phyloP scores from a whole-genome alignment of 2,888 invertebrate species.

The Ditula angustiorana region DNA sequence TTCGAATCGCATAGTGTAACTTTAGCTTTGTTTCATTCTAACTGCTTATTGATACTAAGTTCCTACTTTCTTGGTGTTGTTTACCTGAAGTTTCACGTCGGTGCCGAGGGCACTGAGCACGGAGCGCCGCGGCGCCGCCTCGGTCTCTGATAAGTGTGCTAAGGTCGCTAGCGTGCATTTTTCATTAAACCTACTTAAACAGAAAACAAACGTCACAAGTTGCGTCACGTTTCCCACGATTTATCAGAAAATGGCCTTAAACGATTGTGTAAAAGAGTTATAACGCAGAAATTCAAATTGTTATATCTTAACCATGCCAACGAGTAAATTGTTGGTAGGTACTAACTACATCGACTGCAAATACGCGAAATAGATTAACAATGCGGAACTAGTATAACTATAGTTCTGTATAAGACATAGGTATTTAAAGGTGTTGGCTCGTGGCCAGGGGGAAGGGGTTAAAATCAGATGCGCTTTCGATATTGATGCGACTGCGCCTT shows the following conservation, averaged over 20 bases:
- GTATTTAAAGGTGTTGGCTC: slow-evolving; percentile 42
- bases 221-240: slow-evolving; percentile 27
- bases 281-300: neutral
- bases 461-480: slow-evolving; percentile 53
- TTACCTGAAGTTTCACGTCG: slow-evolving; percentile 26
- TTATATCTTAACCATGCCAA: neutral
- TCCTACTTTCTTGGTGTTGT: slow-evolving; percentile 8
- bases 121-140: slow-evolving; percentile 46
- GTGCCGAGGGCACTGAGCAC: slow-evolving; percentile 41
- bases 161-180: slow-evolving; percentile 76
- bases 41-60: neutral
- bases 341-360: neutral
- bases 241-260: slow-evolving; percentile 1
- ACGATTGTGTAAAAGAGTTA: slow-evolving; percentile 5
- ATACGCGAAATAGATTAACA: neutral
- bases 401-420: slow-evolving; percentile 23
- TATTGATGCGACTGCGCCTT: slow-evolving; percentile 54
- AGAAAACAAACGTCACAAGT: slow-evolving; percentile 45
- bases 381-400: slow-evolving; percentile 14
- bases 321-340: neutral
- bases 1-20: slow-evolving; percentile 55
- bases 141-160: slow-evolving; percentile 67
- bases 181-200: slow-evolving; percentile 58
- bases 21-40: slow-evolving; percentile 12
- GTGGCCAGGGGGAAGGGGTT: slow-evolving; percentile 41